Percentiles rank a stretch among this genome's conserved stretches.
These are phyloP conservation scores for Saturnia japonica DNA, from an alignment of 2,888 invertebrate genomes.

Conservation along the genomic window DNA sequence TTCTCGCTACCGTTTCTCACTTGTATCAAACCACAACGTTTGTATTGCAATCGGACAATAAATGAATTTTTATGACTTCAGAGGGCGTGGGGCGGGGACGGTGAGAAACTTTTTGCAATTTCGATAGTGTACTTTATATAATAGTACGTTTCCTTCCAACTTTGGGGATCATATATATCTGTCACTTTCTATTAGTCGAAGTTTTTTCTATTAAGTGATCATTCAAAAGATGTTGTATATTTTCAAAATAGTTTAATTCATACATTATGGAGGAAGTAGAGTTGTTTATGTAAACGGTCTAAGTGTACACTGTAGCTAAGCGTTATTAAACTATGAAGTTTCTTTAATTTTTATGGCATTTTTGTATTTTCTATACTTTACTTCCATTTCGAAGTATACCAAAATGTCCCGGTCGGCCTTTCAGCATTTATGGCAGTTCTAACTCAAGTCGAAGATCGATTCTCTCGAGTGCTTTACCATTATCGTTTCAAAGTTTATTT, in stretches of 20 bases:
- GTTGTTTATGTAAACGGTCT: not conserved
- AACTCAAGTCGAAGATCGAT: too few relatives aligned
- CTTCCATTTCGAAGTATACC: too few relatives aligned
- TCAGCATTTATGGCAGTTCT: too few relatives aligned
- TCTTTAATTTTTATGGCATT: too few relatives aligned
- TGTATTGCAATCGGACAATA: constrained; percentile 43
- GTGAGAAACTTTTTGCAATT: constrained; percentile 57
- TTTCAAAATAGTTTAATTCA: not conserved
- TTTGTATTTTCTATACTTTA: too few relatives aligned
- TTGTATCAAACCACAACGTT: constrained; percentile 29
- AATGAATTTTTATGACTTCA: constrained; percentile 64
- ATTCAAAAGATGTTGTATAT: not conserved
- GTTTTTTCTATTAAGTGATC: constrained; percentile 21
- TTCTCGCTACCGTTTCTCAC: constrained; percentile 31
- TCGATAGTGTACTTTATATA: constrained; percentile 39
- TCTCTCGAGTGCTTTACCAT: not conserved
- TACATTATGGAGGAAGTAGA: not conserved
- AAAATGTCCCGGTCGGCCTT: too few relatives aligned
- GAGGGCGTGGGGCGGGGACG: constrained; percentile 28
- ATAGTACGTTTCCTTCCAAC: constrained; percentile 13
- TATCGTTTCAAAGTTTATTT: not conserved
- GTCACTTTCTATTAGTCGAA: constrained; percentile 20
- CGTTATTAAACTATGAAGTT: too few relatives aligned
- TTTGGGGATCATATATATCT: constrained; percentile 9
- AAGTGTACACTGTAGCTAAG: too few relatives aligned